phyloP scores from a whole-genome alignment of 2,888 invertebrate genomes.

The Sphinx pinastri region DNA sequence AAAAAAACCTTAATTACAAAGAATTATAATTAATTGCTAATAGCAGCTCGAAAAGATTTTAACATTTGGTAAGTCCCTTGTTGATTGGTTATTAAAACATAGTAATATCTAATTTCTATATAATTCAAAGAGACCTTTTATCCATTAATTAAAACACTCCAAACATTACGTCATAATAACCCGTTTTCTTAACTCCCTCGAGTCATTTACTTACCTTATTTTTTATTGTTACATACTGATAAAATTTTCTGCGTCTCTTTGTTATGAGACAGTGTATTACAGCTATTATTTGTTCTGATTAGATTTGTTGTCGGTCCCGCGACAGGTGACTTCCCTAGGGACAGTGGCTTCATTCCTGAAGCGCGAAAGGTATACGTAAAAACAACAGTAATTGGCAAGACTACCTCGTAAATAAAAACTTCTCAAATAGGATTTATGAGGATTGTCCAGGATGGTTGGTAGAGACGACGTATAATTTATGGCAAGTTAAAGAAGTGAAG shows the following conservation, averaged over 20 bases:
- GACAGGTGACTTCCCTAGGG: slow-evolving; percentile 1
- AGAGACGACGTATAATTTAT: background rate
- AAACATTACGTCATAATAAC: no score
- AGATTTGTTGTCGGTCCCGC: slow-evolving; percentile 9
- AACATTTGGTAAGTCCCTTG: no score
- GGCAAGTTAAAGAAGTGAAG: background rate
- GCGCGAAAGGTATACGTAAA: slow-evolving; percentile 2
- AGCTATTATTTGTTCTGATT: slow-evolving; percentile 12
- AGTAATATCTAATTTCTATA: no score
- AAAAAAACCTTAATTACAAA: no score
- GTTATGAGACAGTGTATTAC: slow-evolving; percentile 3
- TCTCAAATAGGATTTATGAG: slow-evolving; percentile 4
- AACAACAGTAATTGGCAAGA: slow-evolving; percentile 1
- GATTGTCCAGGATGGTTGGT: background rate
- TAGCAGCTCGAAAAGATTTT: no score
- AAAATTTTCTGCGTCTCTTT: background rate
- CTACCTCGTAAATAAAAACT: background rate
- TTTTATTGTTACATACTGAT: background rate
- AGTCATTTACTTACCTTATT: no score
- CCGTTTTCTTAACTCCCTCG: no score
- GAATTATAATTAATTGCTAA: no score
- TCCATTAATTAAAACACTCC: no score
- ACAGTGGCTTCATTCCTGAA: slow-evolving; percentile 16
- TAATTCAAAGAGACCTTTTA: no score
- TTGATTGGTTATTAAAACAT: no score